Evolutionary conservation across 2,888 invertebrate species (phyloP).

Genomic region (Drosophila lutescens): DNA sequence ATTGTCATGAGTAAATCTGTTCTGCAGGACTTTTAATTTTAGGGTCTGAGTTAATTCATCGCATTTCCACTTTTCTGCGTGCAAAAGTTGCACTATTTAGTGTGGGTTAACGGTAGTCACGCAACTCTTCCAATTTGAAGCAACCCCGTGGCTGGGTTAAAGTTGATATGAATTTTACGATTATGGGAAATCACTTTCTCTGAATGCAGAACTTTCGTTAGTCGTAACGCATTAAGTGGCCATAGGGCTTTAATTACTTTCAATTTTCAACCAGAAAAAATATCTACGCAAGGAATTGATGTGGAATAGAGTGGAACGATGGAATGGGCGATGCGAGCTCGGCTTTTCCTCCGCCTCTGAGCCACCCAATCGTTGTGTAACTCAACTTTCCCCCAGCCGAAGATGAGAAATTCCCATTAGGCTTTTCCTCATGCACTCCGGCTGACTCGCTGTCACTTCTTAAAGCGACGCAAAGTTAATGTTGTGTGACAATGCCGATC

Average conservation of each 20-base stretch:
- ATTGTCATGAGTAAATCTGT: not conserved
- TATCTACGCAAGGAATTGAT: constrained; percentile 50
- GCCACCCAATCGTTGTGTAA: constrained; percentile 27
- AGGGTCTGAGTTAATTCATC: too few species aligned
- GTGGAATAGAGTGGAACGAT: constrained; percentile 28
- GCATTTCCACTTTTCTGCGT: too few species aligned
- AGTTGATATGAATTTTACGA: not conserved
- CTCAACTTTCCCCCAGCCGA: constrained; percentile 27
- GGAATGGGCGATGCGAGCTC: constrained; percentile 2
- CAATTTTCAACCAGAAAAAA: constrained; percentile 32
- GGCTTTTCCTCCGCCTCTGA: constrained; percentile 7
- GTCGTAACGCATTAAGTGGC: constrained; percentile 4
- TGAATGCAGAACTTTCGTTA: constrained; percentile 15
- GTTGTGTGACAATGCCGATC: constrained; percentile 45
- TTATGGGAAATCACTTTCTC: constrained; percentile 5
- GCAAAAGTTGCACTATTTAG: too few species aligned
- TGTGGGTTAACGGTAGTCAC: too few species aligned
- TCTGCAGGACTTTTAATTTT: not conserved
- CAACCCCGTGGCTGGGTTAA: too few species aligned
- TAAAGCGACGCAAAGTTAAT: constrained; percentile 36
- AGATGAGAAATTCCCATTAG: constrained; percentile 33
- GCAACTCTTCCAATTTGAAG: too few species aligned
- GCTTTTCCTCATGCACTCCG: constrained; percentile 19
- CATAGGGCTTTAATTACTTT: not conserved
- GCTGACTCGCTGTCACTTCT: constrained; percentile 34